Evolutionary conservation across 2,888 invertebrate genomes (phyloP).

Genomic region (Sclerodermus sp.): DNA sequence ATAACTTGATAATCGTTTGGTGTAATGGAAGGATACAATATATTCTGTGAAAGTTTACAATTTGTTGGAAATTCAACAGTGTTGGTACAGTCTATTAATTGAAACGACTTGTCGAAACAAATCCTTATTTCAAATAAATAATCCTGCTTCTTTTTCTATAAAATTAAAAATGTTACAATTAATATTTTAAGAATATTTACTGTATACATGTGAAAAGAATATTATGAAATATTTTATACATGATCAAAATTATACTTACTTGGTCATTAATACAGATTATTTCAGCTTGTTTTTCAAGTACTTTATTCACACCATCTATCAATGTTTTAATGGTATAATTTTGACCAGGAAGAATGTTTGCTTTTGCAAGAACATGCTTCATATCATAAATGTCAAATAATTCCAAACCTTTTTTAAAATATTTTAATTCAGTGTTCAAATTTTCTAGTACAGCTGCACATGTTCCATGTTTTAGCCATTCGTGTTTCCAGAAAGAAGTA

Average conservation of each 20-base stretch:
- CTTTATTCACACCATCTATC: constrained; percentile 61
- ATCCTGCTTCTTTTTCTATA: constrained; percentile 60
- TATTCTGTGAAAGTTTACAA: constrained; percentile 61
- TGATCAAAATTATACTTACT: constrained; percentile 44
- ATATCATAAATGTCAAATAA: constrained; percentile 67
- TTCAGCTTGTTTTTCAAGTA: constrained; percentile 64
- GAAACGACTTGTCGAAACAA: constrained; percentile 71
- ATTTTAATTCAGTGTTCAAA: constrained; percentile 68
- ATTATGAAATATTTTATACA: constrained; percentile 1
- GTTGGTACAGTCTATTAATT: constrained; percentile 69
- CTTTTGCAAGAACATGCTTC: constrained; percentile 62
- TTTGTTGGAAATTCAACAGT: constrained; percentile 64
- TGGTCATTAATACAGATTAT: constrained; percentile 67
- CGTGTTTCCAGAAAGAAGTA: constrained; percentile 74
- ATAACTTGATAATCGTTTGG: constrained; percentile 24
- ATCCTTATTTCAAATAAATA: constrained; percentile 73
- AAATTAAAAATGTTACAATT: constrained; percentile 24
- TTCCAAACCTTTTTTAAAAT: constrained; percentile 68
- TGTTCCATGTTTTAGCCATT: constrained; percentile 83
- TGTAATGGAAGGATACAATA: constrained; percentile 64
- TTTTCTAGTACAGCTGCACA: constrained; percentile 67
- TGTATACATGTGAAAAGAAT: constrained; percentile 2
- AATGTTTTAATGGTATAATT: constrained; percentile 48
- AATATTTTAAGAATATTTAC: not conserved
- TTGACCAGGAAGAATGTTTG: constrained; percentile 63